Conservation (phyloP, 2,797 vertebrate genomes). For the Macropodus opercularis region DNA sequence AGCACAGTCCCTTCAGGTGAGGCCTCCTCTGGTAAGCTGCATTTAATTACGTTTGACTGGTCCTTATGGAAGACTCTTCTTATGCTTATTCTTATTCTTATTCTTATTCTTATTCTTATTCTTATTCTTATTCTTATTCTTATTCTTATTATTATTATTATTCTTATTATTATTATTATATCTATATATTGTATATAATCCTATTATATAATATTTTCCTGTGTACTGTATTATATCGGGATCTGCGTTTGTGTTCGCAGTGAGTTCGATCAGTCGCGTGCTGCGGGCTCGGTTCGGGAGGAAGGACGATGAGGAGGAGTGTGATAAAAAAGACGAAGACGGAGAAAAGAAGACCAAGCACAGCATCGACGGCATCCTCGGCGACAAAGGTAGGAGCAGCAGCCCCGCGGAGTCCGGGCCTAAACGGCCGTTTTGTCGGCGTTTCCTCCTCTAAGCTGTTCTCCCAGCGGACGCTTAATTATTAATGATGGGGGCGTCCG, state of each 20-base stretch:
- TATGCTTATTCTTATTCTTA: neutral
- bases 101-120: neutral
- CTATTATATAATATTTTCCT: too few species aligned
- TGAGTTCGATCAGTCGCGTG: constrained; percentile 98
- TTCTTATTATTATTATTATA: too few species aligned
- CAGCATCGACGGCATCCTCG: constrained; percentile 96
- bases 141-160: neutral
- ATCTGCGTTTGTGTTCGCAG: constrained; percentile 69
- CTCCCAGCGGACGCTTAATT: constrained; percentile 78
- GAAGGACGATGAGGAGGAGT: constrained; percentile 92
- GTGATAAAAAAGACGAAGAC: constrained; percentile 93
- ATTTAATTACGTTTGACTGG: constrained; percentile 41
- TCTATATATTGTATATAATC: too few species aligned
- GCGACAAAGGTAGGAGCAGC: constrained; percentile 90
- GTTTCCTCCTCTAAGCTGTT: constrained; percentile 48
- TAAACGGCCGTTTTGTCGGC: constrained; percentile 55
- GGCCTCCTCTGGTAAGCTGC: constrained; percentile 82
- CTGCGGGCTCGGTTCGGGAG: constrained; percentile 96
- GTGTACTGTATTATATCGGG: too few species aligned
- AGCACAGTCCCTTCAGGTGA: constrained; percentile 98
- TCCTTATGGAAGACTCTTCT: too few species aligned
- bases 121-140: neutral
- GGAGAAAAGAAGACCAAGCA: constrained; percentile 95
- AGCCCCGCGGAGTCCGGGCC: constrained; percentile 18
- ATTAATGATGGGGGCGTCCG: constrained; percentile 72